A percentile compares a stretch with the other conserved stretches of the same genome.
These are phyloP conservation scores for Microctonus brassicae DNA, from an alignment of 2,888 invertebrate species.

Conservation along the genomic window DNA sequence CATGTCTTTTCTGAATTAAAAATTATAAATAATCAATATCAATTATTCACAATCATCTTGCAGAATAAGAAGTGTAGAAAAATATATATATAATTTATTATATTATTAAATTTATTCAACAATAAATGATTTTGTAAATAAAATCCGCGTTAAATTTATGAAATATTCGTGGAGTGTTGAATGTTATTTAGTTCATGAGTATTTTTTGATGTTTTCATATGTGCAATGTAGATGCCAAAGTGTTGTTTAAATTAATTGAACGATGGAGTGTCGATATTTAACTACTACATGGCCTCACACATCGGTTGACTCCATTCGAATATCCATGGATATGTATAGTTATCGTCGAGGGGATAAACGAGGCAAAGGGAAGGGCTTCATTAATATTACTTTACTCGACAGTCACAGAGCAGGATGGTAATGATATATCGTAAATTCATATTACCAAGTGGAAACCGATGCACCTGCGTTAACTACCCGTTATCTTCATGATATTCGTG, in stretches of 20 bases:
- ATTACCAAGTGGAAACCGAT: conserved; percentile 43
- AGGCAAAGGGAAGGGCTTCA: conserved; percentile 21
- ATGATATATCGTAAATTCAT: conserved; percentile 50
- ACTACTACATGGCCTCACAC: conserved; percentile 18
- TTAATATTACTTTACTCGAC: conserved; percentile 50
- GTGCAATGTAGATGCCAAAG: neutral
- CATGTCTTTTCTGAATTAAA: no score
- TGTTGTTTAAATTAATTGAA: conserved; percentile 25
- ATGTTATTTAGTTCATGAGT: neutral
- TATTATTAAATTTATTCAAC: no score
- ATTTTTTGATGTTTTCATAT: neutral
- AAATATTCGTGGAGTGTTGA: no score
- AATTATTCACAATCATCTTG: no score
- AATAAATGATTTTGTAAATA: no score
- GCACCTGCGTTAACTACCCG: conserved; percentile 42
- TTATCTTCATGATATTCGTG: conserved; percentile 32
- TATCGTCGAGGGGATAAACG: neutral
- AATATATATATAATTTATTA: no score
- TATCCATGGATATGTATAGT: neutral
- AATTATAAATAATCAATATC: no score
- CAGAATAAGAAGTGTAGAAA: no score
- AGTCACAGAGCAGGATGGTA: conserved; percentile 39
- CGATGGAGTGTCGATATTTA: conserved; percentile 26
- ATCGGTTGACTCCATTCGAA: neutral
- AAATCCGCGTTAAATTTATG: no score